These are phyloP conservation scores for Bombus waltoni DNA, from an alignment of 1,140 invertebrate genomes.

Conservation along the genomic window DNA sequence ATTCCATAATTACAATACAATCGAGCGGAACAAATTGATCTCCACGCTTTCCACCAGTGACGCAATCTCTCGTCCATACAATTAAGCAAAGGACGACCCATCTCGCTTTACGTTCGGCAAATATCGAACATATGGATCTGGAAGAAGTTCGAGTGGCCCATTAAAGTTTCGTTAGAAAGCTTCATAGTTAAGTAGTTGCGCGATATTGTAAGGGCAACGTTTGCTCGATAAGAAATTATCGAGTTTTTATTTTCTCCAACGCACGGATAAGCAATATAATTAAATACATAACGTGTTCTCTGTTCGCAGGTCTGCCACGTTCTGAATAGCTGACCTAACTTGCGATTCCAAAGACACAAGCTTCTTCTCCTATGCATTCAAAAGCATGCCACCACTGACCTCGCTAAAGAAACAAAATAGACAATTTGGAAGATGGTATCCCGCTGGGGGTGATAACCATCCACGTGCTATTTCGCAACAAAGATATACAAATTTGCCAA, in stretches of 20 bases:
- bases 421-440: no score
- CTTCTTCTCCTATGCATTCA: neutral
- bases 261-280: neutral
- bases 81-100: neutral
- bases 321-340: neutral
- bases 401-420: no score
- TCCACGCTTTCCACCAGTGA: neutral
- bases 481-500: no score
- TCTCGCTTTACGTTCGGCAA: neutral
- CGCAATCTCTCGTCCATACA: neutral
- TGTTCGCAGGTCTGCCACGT: neutral
- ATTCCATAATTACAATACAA: slow-evolving; percentile 1
- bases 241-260: neutral
- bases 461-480: no score
- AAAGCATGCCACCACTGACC: no score
- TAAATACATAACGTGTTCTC: neutral
- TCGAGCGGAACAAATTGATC: neutral
- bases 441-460: no score
- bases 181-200: neutral
- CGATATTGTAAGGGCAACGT: neutral
- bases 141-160: neutral
- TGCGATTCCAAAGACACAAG: neutral
- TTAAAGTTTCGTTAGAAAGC: neutral
- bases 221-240: neutral
- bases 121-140: neutral